Conservation (phyloP, 2,113 vertebrate species). For the Mobula birostris region DNA sequence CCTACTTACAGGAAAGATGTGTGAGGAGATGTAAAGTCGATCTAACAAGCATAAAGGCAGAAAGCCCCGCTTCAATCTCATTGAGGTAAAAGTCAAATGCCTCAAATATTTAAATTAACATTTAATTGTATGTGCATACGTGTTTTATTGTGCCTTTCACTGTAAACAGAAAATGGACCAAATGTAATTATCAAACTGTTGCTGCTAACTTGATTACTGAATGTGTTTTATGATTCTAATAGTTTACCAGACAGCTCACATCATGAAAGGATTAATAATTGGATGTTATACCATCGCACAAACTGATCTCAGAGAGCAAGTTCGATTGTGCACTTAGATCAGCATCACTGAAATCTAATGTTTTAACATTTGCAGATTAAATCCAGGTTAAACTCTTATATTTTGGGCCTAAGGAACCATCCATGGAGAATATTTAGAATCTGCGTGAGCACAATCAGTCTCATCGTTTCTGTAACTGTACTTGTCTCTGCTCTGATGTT, state of each 20-base stretch:
- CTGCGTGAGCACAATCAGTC: slow-evolving; percentile 65
- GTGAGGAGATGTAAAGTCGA: not conserved
- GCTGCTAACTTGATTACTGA: not conserved
- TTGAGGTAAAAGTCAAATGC: not conserved
- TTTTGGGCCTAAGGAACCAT: slow-evolving; percentile 74
- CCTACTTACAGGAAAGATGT: too few relatives aligned
- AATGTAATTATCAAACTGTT: not conserved
- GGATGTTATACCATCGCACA: not conserved
- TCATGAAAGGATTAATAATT: not conserved
- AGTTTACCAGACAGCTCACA: not conserved
- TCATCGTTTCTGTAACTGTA: slow-evolving; percentile 68
- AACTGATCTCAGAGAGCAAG: not conserved
- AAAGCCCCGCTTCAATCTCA: not conserved
- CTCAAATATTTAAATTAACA: not conserved
- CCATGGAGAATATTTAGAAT: slow-evolving; percentile 76
- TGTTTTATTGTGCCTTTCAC: not conserved
- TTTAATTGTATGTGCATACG: not conserved
- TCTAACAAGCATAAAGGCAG: not conserved
- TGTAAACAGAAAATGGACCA: not conserved
- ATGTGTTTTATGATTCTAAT: not conserved
- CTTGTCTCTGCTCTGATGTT: slow-evolving; percentile 75
- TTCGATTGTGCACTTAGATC: not conserved
- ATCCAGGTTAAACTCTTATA: slow-evolving; percentile 72
- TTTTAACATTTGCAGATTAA: slow-evolving; percentile 77
- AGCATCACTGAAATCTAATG: slow-evolving; percentile 49